Percentiles rank a stretch among this genome's conserved stretches.
Evolutionary conservation across 2,888 invertebrate species (phyloP).

Genomic region (Epirrhoe tristata): DNA sequence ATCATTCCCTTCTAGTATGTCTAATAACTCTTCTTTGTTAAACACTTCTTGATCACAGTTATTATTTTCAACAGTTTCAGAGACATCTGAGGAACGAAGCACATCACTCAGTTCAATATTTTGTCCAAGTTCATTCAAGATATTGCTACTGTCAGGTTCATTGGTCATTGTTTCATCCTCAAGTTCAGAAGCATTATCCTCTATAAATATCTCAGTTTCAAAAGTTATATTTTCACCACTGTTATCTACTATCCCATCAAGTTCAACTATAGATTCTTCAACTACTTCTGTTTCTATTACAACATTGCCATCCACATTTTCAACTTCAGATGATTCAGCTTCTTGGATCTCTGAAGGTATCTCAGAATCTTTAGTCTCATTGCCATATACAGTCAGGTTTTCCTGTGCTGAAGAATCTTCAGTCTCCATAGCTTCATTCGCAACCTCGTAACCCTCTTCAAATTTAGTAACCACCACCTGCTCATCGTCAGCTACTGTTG

Average conservation of each 20-base stretch:
- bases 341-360: constrained; percentile 15
- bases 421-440: constrained; percentile 19
- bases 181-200: constrained; percentile 65
- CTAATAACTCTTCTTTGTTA: constrained; percentile 78
- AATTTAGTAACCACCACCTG: constrained; percentile 19
- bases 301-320: constrained; percentile 30
- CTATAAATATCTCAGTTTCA: constrained; percentile 76
- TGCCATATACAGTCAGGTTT: constrained; percentile 2
- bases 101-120: constrained; percentile 77
- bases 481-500: constrained; percentile 9
- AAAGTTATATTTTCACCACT: constrained; percentile 62
- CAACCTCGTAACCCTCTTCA: constrained; percentile 33
- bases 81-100: constrained; percentile 66
- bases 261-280: constrained; percentile 44
- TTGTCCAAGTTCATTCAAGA: constrained; percentile 71
- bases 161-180: constrained; percentile 50
- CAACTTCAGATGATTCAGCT: constrained; percentile 24
- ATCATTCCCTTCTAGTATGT: constrained; percentile 79
- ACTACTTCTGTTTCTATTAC: constrained; percentile 33
- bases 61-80: constrained; percentile 71
- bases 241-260: constrained; percentile 48
- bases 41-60: constrained; percentile 76
- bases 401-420: constrained; percentile 13
- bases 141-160: constrained; percentile 56
- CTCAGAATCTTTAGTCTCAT: constrained; percentile 22